These are phyloP conservation scores for Leptothorax acervorum DNA, from an alignment of 2,888 invertebrate species.

Conservation along the genomic window DNA sequence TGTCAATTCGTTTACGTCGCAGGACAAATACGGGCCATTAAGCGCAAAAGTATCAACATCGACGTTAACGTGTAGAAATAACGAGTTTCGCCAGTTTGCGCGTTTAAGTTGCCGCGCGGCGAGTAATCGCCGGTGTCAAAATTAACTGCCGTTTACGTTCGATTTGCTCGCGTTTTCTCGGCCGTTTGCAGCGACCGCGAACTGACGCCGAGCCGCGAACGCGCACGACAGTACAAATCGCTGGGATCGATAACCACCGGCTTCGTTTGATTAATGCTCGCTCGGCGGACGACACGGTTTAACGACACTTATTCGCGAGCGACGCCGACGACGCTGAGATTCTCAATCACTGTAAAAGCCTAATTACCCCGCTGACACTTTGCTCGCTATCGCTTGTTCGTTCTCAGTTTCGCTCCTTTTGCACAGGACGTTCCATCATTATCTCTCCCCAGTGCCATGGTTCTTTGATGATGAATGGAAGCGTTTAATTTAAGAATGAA, in stretches of 20 bases:
- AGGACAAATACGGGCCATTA: constrained; percentile 30
- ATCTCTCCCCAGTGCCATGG: background rate
- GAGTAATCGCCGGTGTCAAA: constrained; percentile 53
- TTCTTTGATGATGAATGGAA: background rate
- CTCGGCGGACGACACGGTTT: constrained; percentile 49
- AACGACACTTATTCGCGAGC: constrained; percentile 51
- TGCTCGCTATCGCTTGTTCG: constrained; percentile 22
- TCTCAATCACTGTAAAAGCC: constrained; percentile 56
- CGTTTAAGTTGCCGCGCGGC: constrained; percentile 30
- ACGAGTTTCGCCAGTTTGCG: constrained; percentile 27
- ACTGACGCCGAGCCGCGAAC: constrained; percentile 16
- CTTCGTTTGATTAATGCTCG: constrained; percentile 46
- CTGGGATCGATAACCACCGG: constrained; percentile 47
- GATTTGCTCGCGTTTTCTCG: constrained; percentile 44
- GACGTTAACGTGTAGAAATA: constrained; percentile 23
- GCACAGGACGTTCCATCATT: background rate
- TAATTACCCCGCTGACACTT: constrained; percentile 51
- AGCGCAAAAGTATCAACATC: constrained; percentile 16
- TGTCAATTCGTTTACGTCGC: background rate
- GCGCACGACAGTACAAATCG: constrained; percentile 51
- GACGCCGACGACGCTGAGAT: constrained; percentile 47
- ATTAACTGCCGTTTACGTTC: constrained; percentile 53
- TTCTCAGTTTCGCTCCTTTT: background rate
- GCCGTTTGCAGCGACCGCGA: background rate
- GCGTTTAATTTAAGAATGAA: background rate